A percentile compares a stretch with the other conserved stretches of the same genome.
Conservation (phyloP, 2,888 invertebrate species). For the Netelia fuscicornis region DNA sequence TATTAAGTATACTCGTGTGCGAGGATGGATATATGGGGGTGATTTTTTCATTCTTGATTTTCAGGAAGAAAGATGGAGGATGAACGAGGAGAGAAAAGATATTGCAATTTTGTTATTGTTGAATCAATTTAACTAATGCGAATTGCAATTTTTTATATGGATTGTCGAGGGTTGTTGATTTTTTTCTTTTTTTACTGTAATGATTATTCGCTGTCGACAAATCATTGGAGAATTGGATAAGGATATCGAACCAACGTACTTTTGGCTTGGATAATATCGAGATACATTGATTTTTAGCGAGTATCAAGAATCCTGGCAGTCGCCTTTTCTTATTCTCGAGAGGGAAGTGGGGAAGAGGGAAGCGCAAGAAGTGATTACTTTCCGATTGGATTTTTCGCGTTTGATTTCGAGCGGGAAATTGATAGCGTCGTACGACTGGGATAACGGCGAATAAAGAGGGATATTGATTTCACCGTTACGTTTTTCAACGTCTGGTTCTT, state of each 20-base stretch:
- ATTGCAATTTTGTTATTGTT: not conserved
- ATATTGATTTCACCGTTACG: not conserved
- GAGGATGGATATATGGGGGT: not conserved
- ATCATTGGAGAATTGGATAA: not conserved
- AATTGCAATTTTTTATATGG: not conserved
- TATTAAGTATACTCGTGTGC: too few relatives aligned
- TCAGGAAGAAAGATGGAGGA: not conserved
- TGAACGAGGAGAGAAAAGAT: not conserved
- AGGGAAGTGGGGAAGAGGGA: not conserved
- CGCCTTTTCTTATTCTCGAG: not conserved
- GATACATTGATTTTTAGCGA: not conserved
- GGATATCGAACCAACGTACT: not conserved
- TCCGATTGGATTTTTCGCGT: not conserved
- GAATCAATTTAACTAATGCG: not conserved
- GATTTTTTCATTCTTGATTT: constrained; percentile 1
- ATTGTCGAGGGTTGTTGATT: not conserved
- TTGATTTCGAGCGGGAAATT: not conserved
- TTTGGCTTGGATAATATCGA: not conserved
- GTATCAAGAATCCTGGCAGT: not conserved
- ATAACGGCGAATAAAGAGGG: not conserved
- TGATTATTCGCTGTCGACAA: not conserved
- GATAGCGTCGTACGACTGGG: not conserved
- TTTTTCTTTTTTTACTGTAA: not conserved
- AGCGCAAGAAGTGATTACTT: not conserved
- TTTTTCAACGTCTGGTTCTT: not conserved